Evolutionary conservation across 1,140 invertebrate genomes (phyloP), one percentile per base, ranked within the genome.

Genomic region (Psix sp.): DNA sequence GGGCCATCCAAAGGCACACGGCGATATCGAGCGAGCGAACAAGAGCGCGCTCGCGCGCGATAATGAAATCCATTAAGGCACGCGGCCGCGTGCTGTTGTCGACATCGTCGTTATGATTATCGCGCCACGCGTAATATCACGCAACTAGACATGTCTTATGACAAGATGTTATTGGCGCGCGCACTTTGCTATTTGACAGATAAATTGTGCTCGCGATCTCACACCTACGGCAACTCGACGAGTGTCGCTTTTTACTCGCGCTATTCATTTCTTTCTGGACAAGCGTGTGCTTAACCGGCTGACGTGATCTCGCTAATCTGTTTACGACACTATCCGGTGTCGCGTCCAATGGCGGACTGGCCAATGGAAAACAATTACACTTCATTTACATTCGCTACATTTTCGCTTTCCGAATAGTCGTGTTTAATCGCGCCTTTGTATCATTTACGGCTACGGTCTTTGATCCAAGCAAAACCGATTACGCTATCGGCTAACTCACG

Each of bases 41-140:
- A 9, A 18, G 7, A 5, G 14, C 16, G n/a, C 15, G 29, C 45
- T 39, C 16, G 35, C 18, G 46, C 43, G 73, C 60, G 70, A 80
- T 82, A 82, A 83, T 82, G 72, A 82, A 82, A 80, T 79, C 75
- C 73, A 81, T 82, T 84, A 81, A 74, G 68, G 39, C 51, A 21
- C 62, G 52, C 68, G 65, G 38, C 62, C n/a, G n/a, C n/a, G n/a
- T 45, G 40, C 45, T 51, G 74, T 60, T 51, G 60, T 68, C 59
- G 70, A 68, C 65, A 54, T 59, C 71, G 73, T 80, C 60, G 73
- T 80, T 79, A 77, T 77, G 76, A 80, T 82, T 76, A 81, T 80
- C 81, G 77, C 77, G 77, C 78, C 72, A 70, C 74, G 75, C 80
- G 52, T 59, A 52, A 59, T n/a, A 65, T 36, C 56, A 40, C 52